Evolutionary conservation across 2,113 vertebrate genomes (phyloP).

Genomic region (Eulacestoma nigropectus): DNA sequence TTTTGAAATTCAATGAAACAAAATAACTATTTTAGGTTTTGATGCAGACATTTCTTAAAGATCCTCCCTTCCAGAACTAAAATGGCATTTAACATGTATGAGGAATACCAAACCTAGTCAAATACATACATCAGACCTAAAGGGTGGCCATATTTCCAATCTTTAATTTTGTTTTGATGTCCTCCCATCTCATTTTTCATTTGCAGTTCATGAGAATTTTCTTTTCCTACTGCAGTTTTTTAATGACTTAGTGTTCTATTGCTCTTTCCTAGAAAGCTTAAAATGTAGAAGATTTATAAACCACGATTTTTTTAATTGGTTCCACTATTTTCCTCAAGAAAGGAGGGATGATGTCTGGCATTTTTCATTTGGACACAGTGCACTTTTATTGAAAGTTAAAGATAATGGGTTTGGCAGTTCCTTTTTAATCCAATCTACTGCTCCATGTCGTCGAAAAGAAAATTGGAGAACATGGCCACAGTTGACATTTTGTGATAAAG

Average conservation of each 20-base stretch:
- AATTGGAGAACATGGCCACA: constrained; percentile 58
- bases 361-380: constrained; percentile 37
- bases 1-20: background rate
- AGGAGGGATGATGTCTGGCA: background rate
- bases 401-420: constrained; percentile 52
- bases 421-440: constrained; percentile 50
- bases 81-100: background rate
- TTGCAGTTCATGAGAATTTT: background rate
- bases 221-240: background rate
- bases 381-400: constrained; percentile 60
- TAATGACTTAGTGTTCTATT: constrained; percentile 12
- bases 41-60: background rate
- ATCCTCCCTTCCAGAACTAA: background rate
- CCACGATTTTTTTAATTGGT: constrained; percentile 50
- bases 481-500: constrained; percentile 39
- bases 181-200: background rate
- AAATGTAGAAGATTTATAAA: constrained; percentile 27
- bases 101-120: background rate
- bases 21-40: background rate
- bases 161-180: background rate
- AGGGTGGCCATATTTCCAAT: background rate
- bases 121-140: background rate
- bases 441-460: background rate
- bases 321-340: constrained; percentile 23
- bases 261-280: background rate